Conservation (phyloP, 2,888 invertebrate species). For the Polia nebulosa region DNA sequence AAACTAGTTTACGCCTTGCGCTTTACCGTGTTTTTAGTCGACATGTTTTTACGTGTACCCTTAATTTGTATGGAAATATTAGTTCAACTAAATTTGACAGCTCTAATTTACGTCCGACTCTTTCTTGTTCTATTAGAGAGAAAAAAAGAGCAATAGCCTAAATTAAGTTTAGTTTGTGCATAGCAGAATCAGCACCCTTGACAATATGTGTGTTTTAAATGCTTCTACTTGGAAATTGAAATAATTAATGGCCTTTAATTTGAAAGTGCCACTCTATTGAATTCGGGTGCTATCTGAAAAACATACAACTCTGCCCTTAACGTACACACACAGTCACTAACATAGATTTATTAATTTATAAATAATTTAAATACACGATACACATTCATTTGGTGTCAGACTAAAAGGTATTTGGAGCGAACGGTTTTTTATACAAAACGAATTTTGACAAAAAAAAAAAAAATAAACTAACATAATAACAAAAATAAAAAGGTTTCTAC, state of each 20-base stretch:
- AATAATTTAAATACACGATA: slow-evolving; percentile 70
- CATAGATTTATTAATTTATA: slow-evolving; percentile 65
- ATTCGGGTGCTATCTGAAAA: neutral
- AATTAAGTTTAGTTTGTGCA: too few relatives aligned
- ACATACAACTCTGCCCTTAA: slow-evolving; percentile 39
- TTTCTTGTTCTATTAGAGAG: too few relatives aligned
- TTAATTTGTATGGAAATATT: too few relatives aligned
- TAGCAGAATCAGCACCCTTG: too few relatives aligned
- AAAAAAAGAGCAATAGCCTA: too few relatives aligned
- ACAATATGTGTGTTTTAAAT: neutral
- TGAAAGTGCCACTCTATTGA: neutral
- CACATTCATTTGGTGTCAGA: slow-evolving; percentile 78
- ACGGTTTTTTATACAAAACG: slow-evolving; percentile 72
- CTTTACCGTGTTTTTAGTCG: too few relatives aligned
- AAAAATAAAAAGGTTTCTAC: slow-evolving; percentile 79
- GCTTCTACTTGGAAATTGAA: neutral
- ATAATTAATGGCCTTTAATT: neutral
- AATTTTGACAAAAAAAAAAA: slow-evolving; percentile 66
- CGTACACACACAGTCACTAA: slow-evolving; percentile 59
- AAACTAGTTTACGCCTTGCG: too few relatives aligned
- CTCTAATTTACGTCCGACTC: too few relatives aligned
- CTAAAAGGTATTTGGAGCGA: slow-evolving; percentile 74
- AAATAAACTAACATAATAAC: slow-evolving; percentile 66
- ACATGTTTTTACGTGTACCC: too few relatives aligned
- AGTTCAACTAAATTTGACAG: too few relatives aligned